Evolutionary conservation across 2,888 invertebrate genomes (phyloP), one percentile per base, ranked within the genome.

Genomic region (Meiosimyza decipiens): DNA sequence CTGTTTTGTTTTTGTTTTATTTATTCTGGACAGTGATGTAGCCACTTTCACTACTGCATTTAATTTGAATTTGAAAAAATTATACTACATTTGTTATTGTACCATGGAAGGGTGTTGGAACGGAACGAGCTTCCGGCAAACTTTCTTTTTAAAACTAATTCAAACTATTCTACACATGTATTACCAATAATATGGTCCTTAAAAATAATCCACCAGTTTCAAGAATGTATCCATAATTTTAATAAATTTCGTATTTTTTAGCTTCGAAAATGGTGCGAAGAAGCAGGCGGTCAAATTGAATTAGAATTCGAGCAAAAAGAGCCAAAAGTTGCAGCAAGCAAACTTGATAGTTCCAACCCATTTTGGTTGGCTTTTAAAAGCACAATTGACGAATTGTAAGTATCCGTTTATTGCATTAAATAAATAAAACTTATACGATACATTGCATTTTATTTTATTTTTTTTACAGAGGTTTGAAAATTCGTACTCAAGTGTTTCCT

Each of bases 401-500:
- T 28, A 54, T 7, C 3, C 40, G 9, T 9, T 9, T 40, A 40
- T 9, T 40, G n/a, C 54, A 28, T 28, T 28, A 49, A 40, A 16
- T 28, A 49, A 40, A 16, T 47, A 7, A 16, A 0, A 13, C 15
- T 50, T 15, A 9, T 47, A 15, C 2, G 22, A 18, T 47, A 13
- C 28, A 12, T 40, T 54, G 13, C 49, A 33, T 33, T 71, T 9
- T 11, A n/a, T 50, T 50, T 12, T 12, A 3, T 49, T 47, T 2
- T 28, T 28, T 28, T 28, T 28, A 50, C 84, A 94, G 93, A 85
- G 90, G 90, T 18, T 84, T 95, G 40, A 91, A 91, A 80, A 84
- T 93, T 77, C 91, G 91, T 76, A 89, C 89, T 68, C 90, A 92
- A 78, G 93, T 96, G 69, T 97, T 96, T 84, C 94, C 96, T 0